Base-by-base conservation (phyloP, 1,140 invertebrate species). In the Arion vulgaris region DNA sequence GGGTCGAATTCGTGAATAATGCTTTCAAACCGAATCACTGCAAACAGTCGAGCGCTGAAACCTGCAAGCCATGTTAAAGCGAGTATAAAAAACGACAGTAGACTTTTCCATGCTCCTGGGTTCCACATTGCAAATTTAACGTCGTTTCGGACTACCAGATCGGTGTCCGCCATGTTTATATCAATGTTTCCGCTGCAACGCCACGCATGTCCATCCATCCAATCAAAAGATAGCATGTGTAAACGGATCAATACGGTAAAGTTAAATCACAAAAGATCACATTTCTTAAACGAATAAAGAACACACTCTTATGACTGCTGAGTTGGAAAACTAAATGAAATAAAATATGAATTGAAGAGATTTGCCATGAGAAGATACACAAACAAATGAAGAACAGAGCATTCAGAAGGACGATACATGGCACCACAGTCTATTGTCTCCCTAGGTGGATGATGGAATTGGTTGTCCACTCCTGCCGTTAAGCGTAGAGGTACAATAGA, bases 1-100 rank as follows among this genome's bases (percentile, higher is more conserved):
- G 99, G 99, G 94, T 99, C 99, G 92, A 99, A 99, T 93, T 99
- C 99, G 93, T 99, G 99, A 92, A 99, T 99, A 89, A 99, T 99
- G 93, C 97, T 99, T 93, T 99, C 99, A 93, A 99, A 99, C 84
- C 98, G 95, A 89, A 99, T 99, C 72, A 99, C 98, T 85, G 99
- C 98, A 93, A 99, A 99, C 72, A 99, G 94, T 89, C 99, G 95
- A 80, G 98, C 98, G 66, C 98, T 96, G 93, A 99, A 99, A 84
- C 98, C 98, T 87, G 97, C 97, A 83, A 99, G 94, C 97, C 98
- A 99, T 90, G 98, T 97, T 87, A 99, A 94, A 51, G 96, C 93
- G 84, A 99, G 93, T 85, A 99, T 95, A 62, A 96, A 96, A 93
- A 91, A 92, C 72, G 91, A 90, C 62, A 93, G 86, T 84, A 99